Evolutionary conservation across 2,113 vertebrate species (phyloP).

Genomic region (Poecilia latipinna): DNA sequence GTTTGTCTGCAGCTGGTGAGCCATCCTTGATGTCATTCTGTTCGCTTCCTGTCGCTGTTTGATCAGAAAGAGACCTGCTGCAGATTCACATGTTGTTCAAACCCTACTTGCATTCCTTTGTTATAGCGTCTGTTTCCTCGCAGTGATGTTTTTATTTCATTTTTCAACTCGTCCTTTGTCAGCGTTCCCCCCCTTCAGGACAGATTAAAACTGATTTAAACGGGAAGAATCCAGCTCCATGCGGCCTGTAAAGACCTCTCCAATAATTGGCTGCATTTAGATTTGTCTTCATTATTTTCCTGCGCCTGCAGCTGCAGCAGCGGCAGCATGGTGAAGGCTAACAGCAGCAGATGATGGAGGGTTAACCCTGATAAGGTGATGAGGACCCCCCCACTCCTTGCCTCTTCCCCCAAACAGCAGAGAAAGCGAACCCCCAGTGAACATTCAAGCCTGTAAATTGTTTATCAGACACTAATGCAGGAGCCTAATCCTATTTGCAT

Average conservation of each 20-base stretch:
- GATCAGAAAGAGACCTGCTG: background rate
- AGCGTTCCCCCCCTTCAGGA: background rate
- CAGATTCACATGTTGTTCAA: background rate
- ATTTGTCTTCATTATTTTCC: conserved; percentile 4
- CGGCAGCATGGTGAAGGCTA: background rate
- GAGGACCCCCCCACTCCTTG: background rate
- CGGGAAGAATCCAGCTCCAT: background rate
- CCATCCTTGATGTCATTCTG: background rate
- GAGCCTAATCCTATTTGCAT: conserved; percentile 95
- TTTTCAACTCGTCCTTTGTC: conserved; percentile 2
- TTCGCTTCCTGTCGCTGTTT: background rate
- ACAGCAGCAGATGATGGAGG: conserved; percentile 17
- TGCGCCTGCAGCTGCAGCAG: conserved; percentile 8
- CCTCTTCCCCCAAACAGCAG: conserved; percentile 13
- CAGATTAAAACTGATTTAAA: conserved; percentile 10
- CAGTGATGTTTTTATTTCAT: background rate
- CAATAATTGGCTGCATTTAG: background rate
- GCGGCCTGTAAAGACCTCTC: background rate
- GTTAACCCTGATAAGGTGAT: conserved; percentile 35
- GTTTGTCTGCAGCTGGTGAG: background rate
- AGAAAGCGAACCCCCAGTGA: conserved; percentile 70
- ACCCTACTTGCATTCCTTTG: background rate
- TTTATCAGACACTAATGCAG: conserved; percentile 89
- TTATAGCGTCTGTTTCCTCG: background rate
- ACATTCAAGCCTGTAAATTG: conserved; percentile 86